Evolutionary conservation across 2,888 invertebrate genomes (phyloP).

Genomic region (Sthenelais limicola): DNA sequence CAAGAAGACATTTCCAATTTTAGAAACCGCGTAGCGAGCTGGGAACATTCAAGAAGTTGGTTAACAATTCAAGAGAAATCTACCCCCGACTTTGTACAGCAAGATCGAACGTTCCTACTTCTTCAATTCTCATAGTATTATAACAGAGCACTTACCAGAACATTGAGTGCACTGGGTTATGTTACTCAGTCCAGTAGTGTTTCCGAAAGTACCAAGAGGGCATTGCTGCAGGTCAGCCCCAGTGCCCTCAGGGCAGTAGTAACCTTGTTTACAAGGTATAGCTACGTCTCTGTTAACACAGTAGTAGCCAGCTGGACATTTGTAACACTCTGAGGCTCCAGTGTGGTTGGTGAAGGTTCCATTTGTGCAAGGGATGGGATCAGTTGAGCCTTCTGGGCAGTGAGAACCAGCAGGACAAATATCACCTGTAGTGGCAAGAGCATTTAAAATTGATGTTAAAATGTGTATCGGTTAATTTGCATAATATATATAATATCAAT

Average conservation of each 20-base stretch:
- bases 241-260: conserved; percentile 68
- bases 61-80: too few species aligned
- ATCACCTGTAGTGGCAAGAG: conserved; percentile 55
- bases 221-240: conserved; percentile 65
- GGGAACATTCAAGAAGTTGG: too few species aligned
- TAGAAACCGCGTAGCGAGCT: too few species aligned
- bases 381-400: conserved; percentile 61
- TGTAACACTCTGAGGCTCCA: conserved; percentile 60
- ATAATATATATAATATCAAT: too few species aligned
- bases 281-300: conserved; percentile 66
- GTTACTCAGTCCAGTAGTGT: conserved; percentile 59
- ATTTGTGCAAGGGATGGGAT: conserved; percentile 61
- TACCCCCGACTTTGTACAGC: too few species aligned
- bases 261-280: conserved; percentile 64
- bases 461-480: too few species aligned
- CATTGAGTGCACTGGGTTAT: conserved; percentile 65
- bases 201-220: conserved; percentile 66
- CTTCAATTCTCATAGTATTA: too few species aligned
- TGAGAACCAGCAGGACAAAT: conserved; percentile 66
- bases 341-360: conserved; percentile 69
- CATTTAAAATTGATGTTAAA: too few species aligned
- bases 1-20: too few species aligned
- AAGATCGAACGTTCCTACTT: too few species aligned
- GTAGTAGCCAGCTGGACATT: conserved; percentile 67
- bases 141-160: conserved; percentile 59